These are phyloP conservation scores for Drosophila parvula DNA, from an alignment of 1,140 invertebrate genomes.

Conservation along the genomic window DNA sequence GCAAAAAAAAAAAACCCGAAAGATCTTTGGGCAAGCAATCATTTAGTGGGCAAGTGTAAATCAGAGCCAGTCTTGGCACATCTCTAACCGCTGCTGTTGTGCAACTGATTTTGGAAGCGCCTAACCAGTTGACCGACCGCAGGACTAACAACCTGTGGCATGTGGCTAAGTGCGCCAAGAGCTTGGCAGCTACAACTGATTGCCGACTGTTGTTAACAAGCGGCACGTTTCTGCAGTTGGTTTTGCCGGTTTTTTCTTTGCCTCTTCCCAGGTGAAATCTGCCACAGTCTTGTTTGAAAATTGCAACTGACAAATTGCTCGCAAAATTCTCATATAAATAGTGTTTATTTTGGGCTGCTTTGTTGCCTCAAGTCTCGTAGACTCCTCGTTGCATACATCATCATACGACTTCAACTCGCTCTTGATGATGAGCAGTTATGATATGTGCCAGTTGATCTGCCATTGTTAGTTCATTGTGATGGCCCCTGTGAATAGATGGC, in stretches of 20 bases:
- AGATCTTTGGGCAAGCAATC: conserved; percentile 34
- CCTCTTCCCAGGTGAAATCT: conserved; percentile 43
- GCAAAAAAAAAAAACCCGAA: not conserved
- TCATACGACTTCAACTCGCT: conserved; percentile 5
- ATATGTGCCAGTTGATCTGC: conserved; percentile 71
- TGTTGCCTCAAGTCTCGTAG: conserved; percentile 24
- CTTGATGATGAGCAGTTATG: conserved; percentile 75
- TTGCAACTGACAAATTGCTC: conserved; percentile 51
- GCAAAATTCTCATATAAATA: conserved; percentile 54
- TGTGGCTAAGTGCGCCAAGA: conserved; percentile 53
- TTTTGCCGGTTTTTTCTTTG: conserved; percentile 16
- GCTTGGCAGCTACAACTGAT: conserved; percentile 44
- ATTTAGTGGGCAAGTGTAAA: conserved; percentile 68
- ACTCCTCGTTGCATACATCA: not conserved
- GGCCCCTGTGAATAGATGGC: conserved; percentile 58
- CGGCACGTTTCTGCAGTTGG: conserved; percentile 52
- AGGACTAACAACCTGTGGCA: conserved; percentile 58
- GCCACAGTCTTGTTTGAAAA: conserved; percentile 12
- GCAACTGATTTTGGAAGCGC: conserved; percentile 37
- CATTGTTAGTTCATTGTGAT: conserved; percentile 56
- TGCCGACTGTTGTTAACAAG: conserved; percentile 30
- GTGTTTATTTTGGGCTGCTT: conserved; percentile 43
- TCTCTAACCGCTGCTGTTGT: conserved; percentile 36
- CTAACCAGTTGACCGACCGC: conserved; percentile 46
- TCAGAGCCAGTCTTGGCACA: conserved; percentile 45